A percentile compares a stretch with the other conserved stretches of the same genome.
Conservation (phyloP, 2,888 invertebrate genomes). For the Sturmia bella region DNA sequence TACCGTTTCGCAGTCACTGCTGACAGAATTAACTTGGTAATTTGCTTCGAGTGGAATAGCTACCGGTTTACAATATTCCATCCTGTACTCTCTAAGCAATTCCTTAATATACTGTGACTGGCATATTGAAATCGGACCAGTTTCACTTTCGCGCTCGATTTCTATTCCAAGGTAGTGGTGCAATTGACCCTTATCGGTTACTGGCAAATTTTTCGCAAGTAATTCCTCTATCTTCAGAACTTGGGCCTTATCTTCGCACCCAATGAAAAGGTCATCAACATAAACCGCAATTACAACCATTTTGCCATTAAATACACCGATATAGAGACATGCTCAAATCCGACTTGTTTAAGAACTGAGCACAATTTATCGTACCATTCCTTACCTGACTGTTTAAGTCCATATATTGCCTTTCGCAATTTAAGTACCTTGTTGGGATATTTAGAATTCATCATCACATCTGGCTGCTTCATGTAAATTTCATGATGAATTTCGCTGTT, state of each 20-base stretch:
- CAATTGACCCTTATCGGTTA: conserved; percentile 12
- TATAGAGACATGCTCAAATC: not conserved
- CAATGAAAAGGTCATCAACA: conserved; percentile 23
- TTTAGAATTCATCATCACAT: not conserved
- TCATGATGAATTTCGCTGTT: conserved; percentile 47
- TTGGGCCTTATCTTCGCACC: conserved; percentile 1
- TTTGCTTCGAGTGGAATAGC: conserved; percentile 42
- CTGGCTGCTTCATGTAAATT: conserved; percentile 44
- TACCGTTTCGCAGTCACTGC: conserved; percentile 38
- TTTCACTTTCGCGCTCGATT: conserved; percentile 4
- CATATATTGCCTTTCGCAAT: not conserved
- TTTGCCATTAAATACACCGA: not conserved
- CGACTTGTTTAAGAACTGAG: conserved; percentile 6
- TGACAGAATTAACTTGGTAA: conserved; percentile 55
- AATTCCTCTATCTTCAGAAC: not conserved
- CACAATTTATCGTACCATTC: conserved; percentile 59
- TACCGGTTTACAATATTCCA: conserved; percentile 13
- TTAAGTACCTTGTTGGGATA: conserved; percentile 18
- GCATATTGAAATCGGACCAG: conserved; percentile 6
- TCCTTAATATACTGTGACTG: conserved; percentile 24
- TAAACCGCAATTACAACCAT: conserved; percentile 8
- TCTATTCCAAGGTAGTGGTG: conserved; percentile 1
- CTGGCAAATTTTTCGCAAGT: conserved; percentile 1
- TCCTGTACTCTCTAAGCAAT: not conserved
- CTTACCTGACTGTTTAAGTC: conserved; percentile 18